Base-by-base conservation (phyloP, 2,888 invertebrate species). In the Platycnemis pennipes region DNA sequence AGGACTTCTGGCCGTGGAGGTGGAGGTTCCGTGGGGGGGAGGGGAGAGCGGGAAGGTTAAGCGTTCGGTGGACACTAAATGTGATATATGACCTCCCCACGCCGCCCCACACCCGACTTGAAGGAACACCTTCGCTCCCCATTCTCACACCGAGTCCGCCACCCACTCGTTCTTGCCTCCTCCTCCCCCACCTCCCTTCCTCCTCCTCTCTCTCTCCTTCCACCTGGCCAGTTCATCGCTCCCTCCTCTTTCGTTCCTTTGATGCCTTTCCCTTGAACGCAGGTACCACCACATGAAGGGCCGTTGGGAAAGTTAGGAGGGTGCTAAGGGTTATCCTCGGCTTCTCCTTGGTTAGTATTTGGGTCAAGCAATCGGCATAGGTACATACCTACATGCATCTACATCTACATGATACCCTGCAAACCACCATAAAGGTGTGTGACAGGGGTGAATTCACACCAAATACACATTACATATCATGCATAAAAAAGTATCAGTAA, bases 41-140 rank as follows among this genome's bases (percentile, higher is more conserved):
- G 11, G 46, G 46, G 56, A 42, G 88, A 22, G 37, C 53, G 88
- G 56, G 53, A 3, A 89, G 53, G 89, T 56, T 37, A 56, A 42
- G 42, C 53, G 89, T 56, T 31, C 88, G 46, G 49, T 49, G 89
- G 89, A 89, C 89, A 53, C 53, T 56, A 53, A 53, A 89, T 53
- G 89, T 89, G 89, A 89, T 53, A 89, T 89, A 89, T 89, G 89
- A 89, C 89, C 37, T 89, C 56, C 89, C 89, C 42, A 89, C 89
- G 42, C 89, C 56, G 86, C 86, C 86, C 13, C n/a, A 19, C 42
- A 37, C 85, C 86, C 86, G 86, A 86, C 86, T 44, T 44, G n/a
- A 26, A 42, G 26, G 26, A 44, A 86, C 42, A 42, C 42, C 86
- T 44, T 42, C 86, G 42, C 26, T 44, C 42, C 44, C 37, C 85